Conservation (phyloP, 2,797 vertebrate species). For the Streptopelia turtur region DNA sequence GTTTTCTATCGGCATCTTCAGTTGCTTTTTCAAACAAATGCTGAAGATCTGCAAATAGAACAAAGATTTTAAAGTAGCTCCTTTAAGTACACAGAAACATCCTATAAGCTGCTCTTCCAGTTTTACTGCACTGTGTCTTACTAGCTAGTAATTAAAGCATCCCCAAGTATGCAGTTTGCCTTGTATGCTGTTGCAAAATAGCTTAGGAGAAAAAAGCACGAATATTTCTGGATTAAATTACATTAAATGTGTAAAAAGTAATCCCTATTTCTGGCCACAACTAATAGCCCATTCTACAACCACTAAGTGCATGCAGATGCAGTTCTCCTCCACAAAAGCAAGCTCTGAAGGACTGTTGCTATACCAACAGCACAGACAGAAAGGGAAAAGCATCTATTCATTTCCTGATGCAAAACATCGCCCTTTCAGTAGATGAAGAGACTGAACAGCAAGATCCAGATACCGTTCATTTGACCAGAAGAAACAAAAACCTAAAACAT, state of each 20-base stretch:
- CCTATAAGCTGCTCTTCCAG: background rate
- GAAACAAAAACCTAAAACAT: background rate
- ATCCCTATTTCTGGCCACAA: background rate
- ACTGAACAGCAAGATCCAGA: constrained; percentile 37
- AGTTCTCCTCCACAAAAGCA: background rate
- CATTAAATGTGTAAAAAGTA: background rate
- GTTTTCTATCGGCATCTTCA: constrained; percentile 62
- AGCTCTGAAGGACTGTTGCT: constrained; percentile 44
- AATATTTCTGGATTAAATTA: constrained; percentile 16
- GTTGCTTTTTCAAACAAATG: constrained; percentile 71
- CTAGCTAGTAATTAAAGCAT: background rate
- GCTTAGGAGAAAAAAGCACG: background rate
- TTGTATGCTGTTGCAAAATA: background rate
- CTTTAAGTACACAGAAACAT: background rate
- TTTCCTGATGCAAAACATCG: constrained; percentile 23
- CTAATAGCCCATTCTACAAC: background rate
- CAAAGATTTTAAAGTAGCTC: background rate
- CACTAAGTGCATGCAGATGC: constrained; percentile 20
- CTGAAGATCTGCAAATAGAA: constrained; percentile 76
- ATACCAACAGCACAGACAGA: constrained; percentile 36
- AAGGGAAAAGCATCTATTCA: constrained; percentile 33
- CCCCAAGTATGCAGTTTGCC: background rate
- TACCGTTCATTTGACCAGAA: background rate
- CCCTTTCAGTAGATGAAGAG: constrained; percentile 21
- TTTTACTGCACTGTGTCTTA: background rate